These are phyloP conservation scores for Datnioides undecimradiatus DNA, from an alignment of 2,113 vertebrate genomes.

Conservation along the genomic window DNA sequence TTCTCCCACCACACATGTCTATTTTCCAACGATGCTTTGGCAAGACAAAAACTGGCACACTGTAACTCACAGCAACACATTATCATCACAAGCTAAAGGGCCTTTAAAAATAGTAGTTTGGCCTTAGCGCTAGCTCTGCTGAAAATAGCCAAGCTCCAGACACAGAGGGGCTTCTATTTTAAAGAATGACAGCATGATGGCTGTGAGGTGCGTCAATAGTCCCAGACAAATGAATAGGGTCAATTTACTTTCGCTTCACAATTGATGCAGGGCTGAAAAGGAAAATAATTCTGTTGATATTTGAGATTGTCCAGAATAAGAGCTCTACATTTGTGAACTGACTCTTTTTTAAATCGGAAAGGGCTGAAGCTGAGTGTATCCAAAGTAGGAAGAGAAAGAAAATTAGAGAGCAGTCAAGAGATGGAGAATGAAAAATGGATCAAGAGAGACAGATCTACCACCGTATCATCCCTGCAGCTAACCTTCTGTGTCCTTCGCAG, in stretches of 20 bases:
- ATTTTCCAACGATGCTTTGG: conserved; percentile 42
- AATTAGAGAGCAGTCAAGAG: background rate
- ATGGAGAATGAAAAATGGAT: background rate
- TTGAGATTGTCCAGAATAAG: background rate
- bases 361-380: background rate
- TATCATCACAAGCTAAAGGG: conserved; percentile 36
- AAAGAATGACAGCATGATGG: conserved; percentile 54
- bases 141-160: conserved; percentile 61
- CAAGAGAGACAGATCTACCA: conserved; percentile 22
- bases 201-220: conserved; percentile 42
- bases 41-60: conserved; percentile 24
- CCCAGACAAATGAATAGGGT: conserved; percentile 5
- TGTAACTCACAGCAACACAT: conserved; percentile 15
- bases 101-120: conserved; percentile 66
- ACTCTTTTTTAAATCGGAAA: too few species aligned
- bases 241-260: background rate
- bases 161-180: conserved; percentile 63
- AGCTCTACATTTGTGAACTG: background rate
- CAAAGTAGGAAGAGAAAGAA: background rate
- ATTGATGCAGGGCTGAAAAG: background rate
- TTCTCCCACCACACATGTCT: conserved; percentile 10
- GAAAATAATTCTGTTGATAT: background rate
- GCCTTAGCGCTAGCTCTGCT: conserved; percentile 46
- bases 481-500: conserved; percentile 56
- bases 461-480: conserved; percentile 71